phyloP scores from a whole-genome alignment of 1,140 invertebrate genomes.

The Yoshiicerus persimilis region DNA sequence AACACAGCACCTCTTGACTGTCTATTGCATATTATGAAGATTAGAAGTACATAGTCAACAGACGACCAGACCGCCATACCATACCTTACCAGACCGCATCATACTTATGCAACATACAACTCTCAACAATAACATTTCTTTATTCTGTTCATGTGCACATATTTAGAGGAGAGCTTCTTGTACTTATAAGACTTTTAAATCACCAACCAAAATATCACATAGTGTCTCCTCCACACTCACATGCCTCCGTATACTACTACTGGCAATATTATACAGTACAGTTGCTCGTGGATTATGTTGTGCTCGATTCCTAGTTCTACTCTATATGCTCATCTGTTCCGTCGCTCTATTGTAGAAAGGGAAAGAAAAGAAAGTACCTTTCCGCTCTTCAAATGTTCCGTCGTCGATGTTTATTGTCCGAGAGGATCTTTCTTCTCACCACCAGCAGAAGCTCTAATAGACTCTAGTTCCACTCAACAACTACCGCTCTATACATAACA shows the following conservation, averaged over 20 bases:
- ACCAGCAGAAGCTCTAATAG: background rate
- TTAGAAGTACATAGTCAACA: background rate
- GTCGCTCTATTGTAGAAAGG: background rate
- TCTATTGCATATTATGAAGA: background rate
- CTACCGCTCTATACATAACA: background rate
- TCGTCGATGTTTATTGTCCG: constrained; percentile 8
- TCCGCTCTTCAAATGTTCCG: background rate
- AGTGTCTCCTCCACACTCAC: too few species aligned
- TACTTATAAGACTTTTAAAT: background rate
- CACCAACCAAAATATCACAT: background rate
- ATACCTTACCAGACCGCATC: background rate
- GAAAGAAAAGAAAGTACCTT: background rate
- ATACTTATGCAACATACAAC: background rate
- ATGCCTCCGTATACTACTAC: background rate
- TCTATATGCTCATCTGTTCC: background rate
- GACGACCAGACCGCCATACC: background rate
- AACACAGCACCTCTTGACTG: background rate
- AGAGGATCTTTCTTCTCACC: background rate
- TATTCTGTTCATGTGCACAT: background rate
- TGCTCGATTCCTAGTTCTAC: background rate
- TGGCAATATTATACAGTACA: background rate
- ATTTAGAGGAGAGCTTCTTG: background rate
- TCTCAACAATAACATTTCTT: background rate
- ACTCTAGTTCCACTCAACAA: background rate
- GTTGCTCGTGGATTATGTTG: background rate